Evolutionary conservation across 2,113 vertebrate species (phyloP), one percentile per base, ranked within the genome.

Genomic region (Prunella fulvescens): DNA sequence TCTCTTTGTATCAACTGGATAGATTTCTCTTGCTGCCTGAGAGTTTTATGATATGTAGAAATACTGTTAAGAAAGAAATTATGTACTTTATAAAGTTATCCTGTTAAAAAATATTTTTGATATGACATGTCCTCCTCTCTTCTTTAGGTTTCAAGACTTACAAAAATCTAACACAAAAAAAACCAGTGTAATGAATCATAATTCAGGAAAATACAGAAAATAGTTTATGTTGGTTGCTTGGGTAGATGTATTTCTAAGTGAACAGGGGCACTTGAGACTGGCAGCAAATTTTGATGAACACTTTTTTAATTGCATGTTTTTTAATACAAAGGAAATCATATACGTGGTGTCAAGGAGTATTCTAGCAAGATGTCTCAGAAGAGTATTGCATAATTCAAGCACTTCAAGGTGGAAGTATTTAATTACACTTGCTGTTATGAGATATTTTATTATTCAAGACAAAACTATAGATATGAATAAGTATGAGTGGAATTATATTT

Each of bases 361-460:
- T 95, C 67, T 77, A 90, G 66, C 39, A 91, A 90, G 50, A 37
- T 80, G 19, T 83, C 95, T 86, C 51, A 70, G 71, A 81, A 50
- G 1, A 64, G 16, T 77, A 70, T 88, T 91, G 62, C 58, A 81
- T 77, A 92, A 82, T 86, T 76, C 7, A 47, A 72, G 40, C 23
- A 50, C 33, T 82, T 94, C 35, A 64, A 58, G 50, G 26, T 94
- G 54, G 78, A 95, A 92, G 67, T 87, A 81, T 84, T 89, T 90
- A 87, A 66, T 94, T 61, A 51, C 14, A 58, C 15, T 73, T 82
- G 29, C 58, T 95, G 40, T 94, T 97, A 73, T 1, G 39, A 94
- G 90, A 90, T 85, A 85, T 53, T 94, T 91, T 86, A 37, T 82
- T 94, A 88, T 90, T 95, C 42, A 64, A 83, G 87, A 83, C 62